Percentiles rank a stretch among this genome's conserved stretches.
Conservation (phyloP, 2,113 vertebrate genomes). For the Ctenomys sociabilis region DNA sequence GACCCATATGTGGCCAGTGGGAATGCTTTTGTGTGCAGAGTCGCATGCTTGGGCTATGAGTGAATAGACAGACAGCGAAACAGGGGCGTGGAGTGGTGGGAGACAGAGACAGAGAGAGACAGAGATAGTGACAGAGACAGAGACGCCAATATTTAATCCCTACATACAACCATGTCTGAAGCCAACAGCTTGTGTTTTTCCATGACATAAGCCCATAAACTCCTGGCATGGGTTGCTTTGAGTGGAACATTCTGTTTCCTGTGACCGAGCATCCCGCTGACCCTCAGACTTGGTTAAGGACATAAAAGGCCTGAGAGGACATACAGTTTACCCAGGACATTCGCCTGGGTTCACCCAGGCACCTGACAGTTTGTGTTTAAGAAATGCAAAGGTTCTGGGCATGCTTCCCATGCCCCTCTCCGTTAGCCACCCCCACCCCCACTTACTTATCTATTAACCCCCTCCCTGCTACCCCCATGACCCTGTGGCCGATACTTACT, state of each 20-base stretch:
- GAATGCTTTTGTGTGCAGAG: neutral
- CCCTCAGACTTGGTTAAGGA: neutral
- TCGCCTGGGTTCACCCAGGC: neutral
- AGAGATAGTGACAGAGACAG: neutral
- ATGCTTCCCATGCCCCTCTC: neutral
- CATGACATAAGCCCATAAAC: neutral
- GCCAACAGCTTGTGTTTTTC: neutral
- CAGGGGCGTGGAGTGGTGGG: too few species aligned
- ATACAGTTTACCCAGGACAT: neutral
- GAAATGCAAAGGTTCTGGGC: neutral
- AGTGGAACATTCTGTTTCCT: neutral
- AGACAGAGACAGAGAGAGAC: too few species aligned
- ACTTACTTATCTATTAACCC: neutral
- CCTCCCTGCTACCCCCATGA: neutral
- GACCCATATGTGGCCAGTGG: neutral
- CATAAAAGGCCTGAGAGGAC: neutral
- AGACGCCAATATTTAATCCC: neutral
- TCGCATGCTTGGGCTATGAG: neutral
- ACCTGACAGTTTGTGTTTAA: neutral
- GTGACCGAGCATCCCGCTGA: neutral
- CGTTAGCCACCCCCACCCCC: neutral
- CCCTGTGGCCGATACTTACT: slow-evolving; percentile 81
- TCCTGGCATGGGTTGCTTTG: neutral
- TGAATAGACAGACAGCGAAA: too few species aligned
- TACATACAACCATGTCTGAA: slow-evolving; percentile 31